Evolutionary conservation across 2,797 vertebrate genomes (phyloP).

Genomic region (Crax fasciolata): DNA sequence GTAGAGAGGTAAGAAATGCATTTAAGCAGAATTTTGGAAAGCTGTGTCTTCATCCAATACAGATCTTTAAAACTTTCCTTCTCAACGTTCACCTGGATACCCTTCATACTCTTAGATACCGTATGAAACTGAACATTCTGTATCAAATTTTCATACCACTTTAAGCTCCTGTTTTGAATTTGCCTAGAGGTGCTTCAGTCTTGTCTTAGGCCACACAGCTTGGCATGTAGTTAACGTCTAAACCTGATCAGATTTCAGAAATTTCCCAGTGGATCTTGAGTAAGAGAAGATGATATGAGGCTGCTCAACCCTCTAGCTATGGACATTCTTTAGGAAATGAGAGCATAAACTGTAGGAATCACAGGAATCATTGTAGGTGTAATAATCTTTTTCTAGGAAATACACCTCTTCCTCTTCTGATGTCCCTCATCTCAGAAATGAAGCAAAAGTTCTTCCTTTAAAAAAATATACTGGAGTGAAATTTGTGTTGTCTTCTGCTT

Average conservation of each 20-base stretch:
- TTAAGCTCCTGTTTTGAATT: slow-evolving; percentile 19
- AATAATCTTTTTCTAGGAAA: not conserved
- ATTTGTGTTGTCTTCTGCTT: not conserved
- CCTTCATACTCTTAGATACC: not conserved
- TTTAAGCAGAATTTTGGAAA: not conserved
- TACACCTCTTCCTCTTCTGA: not conserved
- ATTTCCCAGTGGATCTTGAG: not conserved
- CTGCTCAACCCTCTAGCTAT: not conserved
- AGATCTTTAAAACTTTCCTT: not conserved
- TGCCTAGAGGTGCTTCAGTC: not conserved
- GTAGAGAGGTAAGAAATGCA: not conserved
- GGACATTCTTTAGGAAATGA: not conserved
- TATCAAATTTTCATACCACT: slow-evolving; percentile 23
- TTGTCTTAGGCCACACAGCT: not conserved
- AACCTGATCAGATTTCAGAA: not conserved
- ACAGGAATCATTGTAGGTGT: not conserved
- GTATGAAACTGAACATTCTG: not conserved
- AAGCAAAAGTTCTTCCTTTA: not conserved
- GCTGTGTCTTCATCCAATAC: not conserved
- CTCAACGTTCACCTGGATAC: not conserved
- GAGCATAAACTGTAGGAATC: not conserved
- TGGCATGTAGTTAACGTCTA: not conserved
- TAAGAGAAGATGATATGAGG: not conserved
- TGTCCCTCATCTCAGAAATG: slow-evolving; percentile 3
- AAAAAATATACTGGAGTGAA: not conserved